Base-by-base conservation (phyloP, 2,888 invertebrate species). In the Erebia aethiops region DNA sequence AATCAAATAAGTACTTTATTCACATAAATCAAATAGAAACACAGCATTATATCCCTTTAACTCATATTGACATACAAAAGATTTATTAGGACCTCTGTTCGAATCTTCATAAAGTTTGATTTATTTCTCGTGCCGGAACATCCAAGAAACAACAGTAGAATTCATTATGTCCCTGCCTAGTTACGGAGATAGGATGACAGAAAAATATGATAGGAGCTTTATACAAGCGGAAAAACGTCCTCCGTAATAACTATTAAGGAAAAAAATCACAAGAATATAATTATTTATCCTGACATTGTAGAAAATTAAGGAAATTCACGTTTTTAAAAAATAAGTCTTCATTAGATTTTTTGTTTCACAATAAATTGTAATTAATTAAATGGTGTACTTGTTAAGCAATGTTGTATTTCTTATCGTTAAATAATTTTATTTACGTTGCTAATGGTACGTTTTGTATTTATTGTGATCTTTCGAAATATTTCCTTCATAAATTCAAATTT, bases 91-190 rank as follows among this genome's bases (percentile, higher is more conserved):
- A 18, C 18, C 43, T 18, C 8, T n/a, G 13, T 43, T 61, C 18
- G 9, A 13, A 13, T 61, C 46, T 46, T 61, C 43, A 60, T 35
- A 46, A 62, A 49, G 14, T 14, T 46, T 62, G 62, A 62, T 62
- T 62, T 62, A 62, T 62, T 21, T 46, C 18, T 46, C 43, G 46
- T 16, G 13, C 21, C 18, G 21, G 14, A 49, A 49, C 49, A 49
- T 21, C 21, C 21, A 49, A 62, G 62, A 46, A 62, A 49, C 46
- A 62, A 49, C 49, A 62, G 46, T 49, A 21, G 62, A 49, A 49
- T 62, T 62, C 21, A 46, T 62, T 21, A 49, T 18, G 46, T 7
- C 7, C 62, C 21, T 21, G 43, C 61, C 43, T 18, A 60, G 10
- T 41, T 41, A 11, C 43, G 21, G 43, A 61, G 46, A 61, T 46